phyloP scores from a whole-genome alignment of 2,888 invertebrate species.

The Dorcus hopei region DNA sequence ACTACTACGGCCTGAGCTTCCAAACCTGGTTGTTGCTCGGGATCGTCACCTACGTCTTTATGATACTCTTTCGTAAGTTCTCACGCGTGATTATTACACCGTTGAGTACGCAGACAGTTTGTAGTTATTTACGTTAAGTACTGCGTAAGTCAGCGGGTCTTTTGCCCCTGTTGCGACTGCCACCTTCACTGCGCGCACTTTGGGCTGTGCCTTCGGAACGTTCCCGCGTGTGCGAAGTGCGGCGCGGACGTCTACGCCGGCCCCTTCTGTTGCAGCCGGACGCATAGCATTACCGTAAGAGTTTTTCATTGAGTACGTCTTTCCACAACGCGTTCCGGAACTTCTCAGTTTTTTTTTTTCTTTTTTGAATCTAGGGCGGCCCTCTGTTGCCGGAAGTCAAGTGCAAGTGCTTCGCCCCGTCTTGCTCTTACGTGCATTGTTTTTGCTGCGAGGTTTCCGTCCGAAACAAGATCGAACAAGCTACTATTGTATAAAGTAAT shows the following conservation, averaged over 20 bases:
- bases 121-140: too few species aligned
- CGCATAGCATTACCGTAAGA: background rate
- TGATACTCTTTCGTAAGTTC: constrained; percentile 3
- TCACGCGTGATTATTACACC: too few species aligned
- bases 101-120: background rate
- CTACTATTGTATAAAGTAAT: too few species aligned
- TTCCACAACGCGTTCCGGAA: background rate
- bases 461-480: background rate
- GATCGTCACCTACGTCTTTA: background rate
- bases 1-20: background rate
- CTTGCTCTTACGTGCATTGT: constrained; percentile 2
- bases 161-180: too few species aligned
- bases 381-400: background rate
- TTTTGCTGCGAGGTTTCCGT: background rate
- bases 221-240: too few species aligned
- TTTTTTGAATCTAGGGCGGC: background rate
- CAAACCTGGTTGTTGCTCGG: constrained; percentile 8
- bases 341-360: background rate
- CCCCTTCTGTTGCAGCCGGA: background rate
- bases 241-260: too few species aligned
- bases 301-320: background rate
- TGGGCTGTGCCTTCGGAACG: too few species aligned
- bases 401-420: constrained; percentile 4
- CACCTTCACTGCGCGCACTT: too few species aligned
- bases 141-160: too few species aligned